Conservation (phyloP, 1,140 invertebrate genomes). For the Geopemphigus sp. region DNA sequence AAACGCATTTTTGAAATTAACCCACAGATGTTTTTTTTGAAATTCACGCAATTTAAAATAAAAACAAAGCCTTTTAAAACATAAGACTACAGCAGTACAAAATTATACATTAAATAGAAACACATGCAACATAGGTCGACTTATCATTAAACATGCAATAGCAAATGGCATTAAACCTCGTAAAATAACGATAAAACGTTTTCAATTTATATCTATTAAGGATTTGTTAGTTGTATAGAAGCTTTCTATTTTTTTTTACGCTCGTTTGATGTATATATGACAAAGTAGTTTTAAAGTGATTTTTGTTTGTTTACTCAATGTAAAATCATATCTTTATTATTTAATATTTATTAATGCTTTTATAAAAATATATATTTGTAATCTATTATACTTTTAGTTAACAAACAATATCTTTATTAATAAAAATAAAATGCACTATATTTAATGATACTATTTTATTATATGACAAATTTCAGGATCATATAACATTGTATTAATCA, state of each 20-base stretch:
- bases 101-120: neutral
- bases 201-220: constrained; percentile 19
- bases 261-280: neutral
- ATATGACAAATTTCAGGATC: no score
- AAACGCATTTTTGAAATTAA: neutral
- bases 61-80: neutral
- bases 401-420: no score
- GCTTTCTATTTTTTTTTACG: neutral
- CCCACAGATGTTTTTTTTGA: no score
- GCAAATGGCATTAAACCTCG: neutral
- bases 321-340: neutral
- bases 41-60: neutral
- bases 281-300: neutral
- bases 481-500: no score
- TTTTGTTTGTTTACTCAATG: neutral
- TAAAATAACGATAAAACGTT: constrained; percentile 29
- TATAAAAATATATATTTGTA: neutral
- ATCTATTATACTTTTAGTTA: no score
- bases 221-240: constrained; percentile 12
- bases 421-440: no score
- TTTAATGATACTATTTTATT: no score
- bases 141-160: neutral
- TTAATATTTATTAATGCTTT: neutral
- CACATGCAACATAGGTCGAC: neutral
- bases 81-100: neutral